Percentiles rank a stretch among this genome's conserved stretches.
Evolutionary conservation across 2,797 vertebrate species (phyloP).

Genomic region (Fistularia tabacaria): DNA sequence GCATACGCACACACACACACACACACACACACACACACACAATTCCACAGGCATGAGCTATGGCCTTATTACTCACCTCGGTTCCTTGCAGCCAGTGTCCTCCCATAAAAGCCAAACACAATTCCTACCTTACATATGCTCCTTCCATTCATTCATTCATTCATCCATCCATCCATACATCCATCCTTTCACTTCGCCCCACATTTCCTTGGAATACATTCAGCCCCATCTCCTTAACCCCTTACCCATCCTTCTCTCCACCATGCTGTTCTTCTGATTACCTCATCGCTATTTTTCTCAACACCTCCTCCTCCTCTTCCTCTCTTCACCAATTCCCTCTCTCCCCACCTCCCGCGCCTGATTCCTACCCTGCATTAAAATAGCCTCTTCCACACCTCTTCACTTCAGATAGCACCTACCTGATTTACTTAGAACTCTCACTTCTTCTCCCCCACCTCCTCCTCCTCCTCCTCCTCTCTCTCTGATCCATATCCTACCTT

Average conservation of each 20-base stretch:
- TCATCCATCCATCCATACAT: slow-evolving; percentile 1
- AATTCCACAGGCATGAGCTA: slow-evolving; percentile 61
- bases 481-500: slow-evolving; percentile 37
- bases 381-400: slow-evolving; percentile 39
- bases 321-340: slow-evolving; percentile 22
- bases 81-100: slow-evolving; percentile 59
- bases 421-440: slow-evolving; percentile 38
- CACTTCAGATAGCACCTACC: slow-evolving; percentile 39
- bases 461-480: too few species aligned
- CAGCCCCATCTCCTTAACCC: neutral
- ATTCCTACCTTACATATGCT: slow-evolving; percentile 33
- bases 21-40: slow-evolving; percentile 13
- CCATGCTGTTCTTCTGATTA: slow-evolving; percentile 4
- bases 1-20: slow-evolving; percentile 3
- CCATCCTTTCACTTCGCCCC: neutral
- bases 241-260: neutral
- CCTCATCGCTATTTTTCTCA: slow-evolving; percentile 19
- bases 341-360: slow-evolving; percentile 30
- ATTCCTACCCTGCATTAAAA: slow-evolving; percentile 53
- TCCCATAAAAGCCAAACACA: slow-evolving; percentile 55
- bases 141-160: slow-evolving; percentile 1
- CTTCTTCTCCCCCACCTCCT: slow-evolving; percentile 9
- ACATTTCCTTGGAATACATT: slow-evolving; percentile 15
- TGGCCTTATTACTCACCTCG: slow-evolving; percentile 66
- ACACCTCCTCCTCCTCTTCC: slow-evolving; percentile 10